Conservation (phyloP, 1,140 invertebrate genomes). For the Lucilia cuprina region DNA sequence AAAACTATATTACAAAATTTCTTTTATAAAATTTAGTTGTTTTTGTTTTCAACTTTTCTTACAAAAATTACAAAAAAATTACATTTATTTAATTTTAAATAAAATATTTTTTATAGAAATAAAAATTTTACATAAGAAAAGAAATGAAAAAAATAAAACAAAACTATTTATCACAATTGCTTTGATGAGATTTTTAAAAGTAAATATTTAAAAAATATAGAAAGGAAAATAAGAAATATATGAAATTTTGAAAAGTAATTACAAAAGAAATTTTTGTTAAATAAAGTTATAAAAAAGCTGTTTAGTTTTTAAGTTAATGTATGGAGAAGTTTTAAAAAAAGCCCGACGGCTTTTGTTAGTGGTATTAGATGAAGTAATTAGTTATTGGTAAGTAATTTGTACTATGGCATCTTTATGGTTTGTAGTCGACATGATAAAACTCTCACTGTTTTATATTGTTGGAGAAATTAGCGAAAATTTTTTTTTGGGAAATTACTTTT, state of each 20-base stretch:
- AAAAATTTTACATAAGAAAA: not conserved
- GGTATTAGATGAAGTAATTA: not conserved
- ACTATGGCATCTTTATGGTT: conserved; percentile 30
- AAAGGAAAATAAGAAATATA: conserved; percentile 4
- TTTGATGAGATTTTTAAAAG: conserved; percentile 51
- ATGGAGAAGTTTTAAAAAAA: not conserved
- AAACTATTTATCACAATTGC: conserved; percentile 61
- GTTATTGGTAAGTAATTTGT: conserved; percentile 5
- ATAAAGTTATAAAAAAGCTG: not conserved
- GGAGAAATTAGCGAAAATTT: not conserved
- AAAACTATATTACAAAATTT: conserved; percentile 29
- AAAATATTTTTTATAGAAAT: conserved; percentile 16
- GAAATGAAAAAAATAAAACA: conserved; percentile 44
- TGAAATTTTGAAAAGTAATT: not conserved
- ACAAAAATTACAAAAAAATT: too few species aligned
- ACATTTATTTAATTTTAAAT: conserved; percentile 27
- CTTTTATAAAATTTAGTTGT: not conserved
- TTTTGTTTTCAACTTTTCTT: not conserved
- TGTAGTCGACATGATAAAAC: not conserved
- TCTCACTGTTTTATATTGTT: not conserved
- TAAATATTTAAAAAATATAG: not conserved
- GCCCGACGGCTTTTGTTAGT: conserved; percentile 10
- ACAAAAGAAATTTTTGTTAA: not conserved
- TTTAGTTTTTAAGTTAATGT: too few species aligned
- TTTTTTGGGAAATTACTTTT: not conserved